Evolutionary conservation across 2,113 vertebrate species (phyloP).

Genomic region (Telmatochromis sp.): DNA sequence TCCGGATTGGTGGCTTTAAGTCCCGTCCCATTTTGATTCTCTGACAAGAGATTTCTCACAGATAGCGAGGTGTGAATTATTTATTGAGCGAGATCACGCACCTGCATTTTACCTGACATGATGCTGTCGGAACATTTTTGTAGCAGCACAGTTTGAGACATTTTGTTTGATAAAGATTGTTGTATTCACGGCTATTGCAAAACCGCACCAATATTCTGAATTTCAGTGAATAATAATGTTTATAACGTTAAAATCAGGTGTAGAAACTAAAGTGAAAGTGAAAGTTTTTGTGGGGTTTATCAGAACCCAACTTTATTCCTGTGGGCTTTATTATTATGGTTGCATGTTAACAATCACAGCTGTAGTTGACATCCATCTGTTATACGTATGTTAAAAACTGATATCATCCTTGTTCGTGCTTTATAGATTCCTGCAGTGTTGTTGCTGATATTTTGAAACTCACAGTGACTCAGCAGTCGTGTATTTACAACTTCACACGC

Average conservation of each 20-base stretch:
- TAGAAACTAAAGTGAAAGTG: background rate
- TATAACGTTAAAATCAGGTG: background rate
- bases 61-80: rapidly evolving
- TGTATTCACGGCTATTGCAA: background rate
- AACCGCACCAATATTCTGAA: background rate
- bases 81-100: background rate
- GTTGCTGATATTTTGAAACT: background rate
- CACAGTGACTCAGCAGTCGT: slow-evolving; percentile 43
- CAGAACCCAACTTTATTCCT: background rate
- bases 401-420: background rate
- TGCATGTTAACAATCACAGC: background rate
- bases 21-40: slow-evolving; percentile 6
- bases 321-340: background rate
- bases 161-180: background rate
- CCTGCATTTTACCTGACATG: background rate
- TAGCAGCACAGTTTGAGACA: background rate
- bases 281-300: background rate
- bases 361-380: background rate
- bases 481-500: background rate
- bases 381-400: background rate
- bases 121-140: background rate
- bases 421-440: background rate
- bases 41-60: background rate
- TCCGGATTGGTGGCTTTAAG: slow-evolving; percentile 2
- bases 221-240: background rate